These are phyloP conservation scores for Nymphalis urticae DNA, from an alignment of 2,888 invertebrate species.

Conservation along the genomic window DNA sequence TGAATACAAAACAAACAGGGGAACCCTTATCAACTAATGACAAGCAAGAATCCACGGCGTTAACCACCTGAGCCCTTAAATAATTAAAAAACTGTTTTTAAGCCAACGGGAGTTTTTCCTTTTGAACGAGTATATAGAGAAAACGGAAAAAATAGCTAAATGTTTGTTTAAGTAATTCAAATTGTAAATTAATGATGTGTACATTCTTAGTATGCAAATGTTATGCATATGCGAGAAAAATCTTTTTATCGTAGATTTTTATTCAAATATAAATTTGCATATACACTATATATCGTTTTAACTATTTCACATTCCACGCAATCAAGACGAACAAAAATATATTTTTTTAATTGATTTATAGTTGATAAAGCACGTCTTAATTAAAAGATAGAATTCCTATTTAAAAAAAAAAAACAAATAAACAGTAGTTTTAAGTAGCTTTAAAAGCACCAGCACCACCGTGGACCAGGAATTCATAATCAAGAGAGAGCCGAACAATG, in stretches of 20 bases:
- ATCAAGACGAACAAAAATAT: conserved; percentile 28
- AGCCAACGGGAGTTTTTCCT: conserved; percentile 33
- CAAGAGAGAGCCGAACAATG: conserved; percentile 40
- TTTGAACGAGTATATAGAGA: conserved; percentile 10
- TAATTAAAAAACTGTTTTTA: conserved; percentile 41
- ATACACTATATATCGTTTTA: conserved; percentile 21
- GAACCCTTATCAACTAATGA: conserved; percentile 70
- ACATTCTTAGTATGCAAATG: conserved; percentile 7
- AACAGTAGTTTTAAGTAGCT: conserved; percentile 7
- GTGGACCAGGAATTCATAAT: conserved; percentile 40
- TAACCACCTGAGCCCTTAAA: conserved; percentile 42
- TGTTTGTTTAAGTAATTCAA: conserved; percentile 1
- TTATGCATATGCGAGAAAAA: conserved; percentile 5
- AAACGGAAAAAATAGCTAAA: conserved; percentile 1
- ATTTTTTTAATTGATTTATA: conserved; percentile 10
- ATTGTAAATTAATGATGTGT: neutral
- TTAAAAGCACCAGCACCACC: neutral
- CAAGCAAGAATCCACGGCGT: conserved; percentile 45
- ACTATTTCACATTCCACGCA: conserved; percentile 29
- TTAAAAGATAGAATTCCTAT: conserved; percentile 7
- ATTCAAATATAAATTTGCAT: conserved; percentile 30
- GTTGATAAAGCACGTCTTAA: conserved; percentile 2
- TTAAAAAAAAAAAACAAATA: neutral
- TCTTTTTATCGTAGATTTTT: conserved; percentile 6
- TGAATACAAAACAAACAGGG: conserved; percentile 58